These are phyloP conservation scores for Lineus longissimus DNA, from an alignment of 1,140 invertebrate genomes.

Conservation along the genomic window DNA sequence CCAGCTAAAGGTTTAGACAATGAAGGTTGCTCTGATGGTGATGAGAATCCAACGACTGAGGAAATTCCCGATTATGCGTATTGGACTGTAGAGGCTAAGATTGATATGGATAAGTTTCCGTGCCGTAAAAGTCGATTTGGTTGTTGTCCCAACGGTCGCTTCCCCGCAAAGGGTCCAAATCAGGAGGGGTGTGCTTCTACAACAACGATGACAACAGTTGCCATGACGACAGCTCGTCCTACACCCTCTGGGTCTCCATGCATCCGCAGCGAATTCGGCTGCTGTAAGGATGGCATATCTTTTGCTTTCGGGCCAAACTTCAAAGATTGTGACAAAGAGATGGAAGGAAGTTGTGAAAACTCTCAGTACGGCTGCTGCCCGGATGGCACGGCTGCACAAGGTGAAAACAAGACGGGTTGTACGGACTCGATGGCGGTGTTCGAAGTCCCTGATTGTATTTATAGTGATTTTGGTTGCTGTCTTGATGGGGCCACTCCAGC, in stretches of 20 bases:
- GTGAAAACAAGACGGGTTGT: conserved; percentile 25
- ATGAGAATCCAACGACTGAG: conserved; percentile 22
- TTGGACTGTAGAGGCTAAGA: no score
- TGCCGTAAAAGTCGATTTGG: conserved; percentile 35
- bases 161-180: conserved; percentile 33
- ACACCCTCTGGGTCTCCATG: neutral
- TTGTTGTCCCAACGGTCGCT: conserved; percentile 41
- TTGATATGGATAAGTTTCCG: conserved; percentile 31
- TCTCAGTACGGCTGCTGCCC: conserved; percentile 33
- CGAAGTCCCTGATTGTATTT: neutral
- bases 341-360: conserved; percentile 10
- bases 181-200: conserved; percentile 27
- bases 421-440: conserved; percentile 8
- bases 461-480: conserved; percentile 16
- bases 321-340: conserved; percentile 14
- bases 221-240: conserved; percentile 58
- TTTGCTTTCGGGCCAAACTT: conserved; percentile 14
- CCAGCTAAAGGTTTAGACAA: conserved; percentile 45
- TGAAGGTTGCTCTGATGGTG: conserved; percentile 38
- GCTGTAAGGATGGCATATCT: conserved; percentile 16
- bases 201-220: conserved; percentile 20
- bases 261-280: conserved; percentile 7
- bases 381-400: conserved; percentile 40
- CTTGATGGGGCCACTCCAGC: conserved; percentile 19
- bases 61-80: no score